A percentile compares a stretch with the other conserved stretches of the same genome.
Evolutionary conservation across 1,140 invertebrate genomes (phyloP).

Genomic region (Hypothenemus hampei): DNA sequence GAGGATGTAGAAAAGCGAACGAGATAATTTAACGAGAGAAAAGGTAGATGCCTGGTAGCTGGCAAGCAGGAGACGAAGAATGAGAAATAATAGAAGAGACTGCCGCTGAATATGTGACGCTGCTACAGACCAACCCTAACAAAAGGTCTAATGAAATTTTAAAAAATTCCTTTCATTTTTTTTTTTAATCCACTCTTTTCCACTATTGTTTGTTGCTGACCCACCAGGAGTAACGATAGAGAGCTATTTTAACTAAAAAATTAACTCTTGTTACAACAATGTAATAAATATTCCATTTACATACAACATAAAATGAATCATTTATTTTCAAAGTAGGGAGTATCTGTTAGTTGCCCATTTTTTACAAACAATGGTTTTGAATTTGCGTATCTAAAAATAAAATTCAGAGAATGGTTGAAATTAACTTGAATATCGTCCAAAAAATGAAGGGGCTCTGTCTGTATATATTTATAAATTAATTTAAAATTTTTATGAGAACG

Average conservation of each 20-base stretch:
- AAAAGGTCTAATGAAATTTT: slow-evolving; percentile 25
- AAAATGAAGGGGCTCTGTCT: no score
- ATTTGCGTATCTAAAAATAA: no score
- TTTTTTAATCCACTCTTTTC: slow-evolving; percentile 1
- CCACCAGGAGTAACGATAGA: no score
- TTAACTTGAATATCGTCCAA: slow-evolving; percentile 10
- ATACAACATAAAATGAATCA: no score
- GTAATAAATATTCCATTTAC: no score
- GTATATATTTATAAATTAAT: slow-evolving; percentile 20
- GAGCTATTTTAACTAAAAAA: no score
- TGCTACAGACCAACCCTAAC: slow-evolving; percentile 6
- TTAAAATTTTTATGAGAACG: slow-evolving; percentile 18
- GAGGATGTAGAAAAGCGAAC: slow-evolving; percentile 15
- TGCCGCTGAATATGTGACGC: slow-evolving; percentile 15
- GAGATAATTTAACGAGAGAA: slow-evolving; percentile 20
- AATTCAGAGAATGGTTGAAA: slow-evolving; percentile 9
- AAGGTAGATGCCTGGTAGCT: no score
- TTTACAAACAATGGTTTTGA: no score
- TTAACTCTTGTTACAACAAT: no score
- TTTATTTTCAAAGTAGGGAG: no score
- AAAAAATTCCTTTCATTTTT: slow-evolving; percentile 8
- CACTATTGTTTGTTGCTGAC: no score
- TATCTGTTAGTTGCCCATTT: no score
- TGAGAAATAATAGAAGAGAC: slow-evolving; percentile 20
- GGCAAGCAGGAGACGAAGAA: slow-evolving; percentile 19